These are phyloP conservation scores for Aselliscus stoliczkanus DNA, from an alignment of 2,797 vertebrate genomes.

Conservation along the genomic window DNA sequence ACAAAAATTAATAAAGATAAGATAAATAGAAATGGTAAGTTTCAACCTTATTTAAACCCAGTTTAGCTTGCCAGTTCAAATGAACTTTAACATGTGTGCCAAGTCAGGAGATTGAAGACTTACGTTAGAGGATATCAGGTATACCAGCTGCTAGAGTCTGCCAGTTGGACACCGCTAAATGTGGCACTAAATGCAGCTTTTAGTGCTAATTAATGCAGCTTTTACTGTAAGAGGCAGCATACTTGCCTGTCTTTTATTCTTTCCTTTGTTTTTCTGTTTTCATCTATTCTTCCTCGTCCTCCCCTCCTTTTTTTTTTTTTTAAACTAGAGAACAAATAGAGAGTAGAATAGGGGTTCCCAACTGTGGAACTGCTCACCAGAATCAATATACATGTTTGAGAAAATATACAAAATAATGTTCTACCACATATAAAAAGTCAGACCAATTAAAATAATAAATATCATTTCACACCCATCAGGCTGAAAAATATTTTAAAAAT, in stretches of 20 bases:
- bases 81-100: not conserved
- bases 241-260: not conserved
- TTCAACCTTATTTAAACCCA: not conserved
- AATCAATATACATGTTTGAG: not conserved
- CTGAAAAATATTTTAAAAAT: not conserved
- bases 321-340: not conserved
- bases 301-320: not conserved
- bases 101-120: not conserved
- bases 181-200: not conserved
- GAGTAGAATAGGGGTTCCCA: not conserved
- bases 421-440: not conserved
- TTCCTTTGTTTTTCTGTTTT: not conserved
- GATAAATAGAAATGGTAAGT: not conserved
- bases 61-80: not conserved
- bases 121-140: not conserved
- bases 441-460: not conserved
- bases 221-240: not conserved
- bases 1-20: not conserved
- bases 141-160: not conserved
- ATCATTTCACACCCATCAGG: not conserved
- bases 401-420: not conserved
- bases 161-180: not conserved
- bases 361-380: not conserved
- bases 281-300: not conserved
- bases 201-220: slow-evolving; percentile 1